Evolutionary conservation across 2,113 vertebrate species (phyloP).

Genomic region (Turdus rufiventris): DNA sequence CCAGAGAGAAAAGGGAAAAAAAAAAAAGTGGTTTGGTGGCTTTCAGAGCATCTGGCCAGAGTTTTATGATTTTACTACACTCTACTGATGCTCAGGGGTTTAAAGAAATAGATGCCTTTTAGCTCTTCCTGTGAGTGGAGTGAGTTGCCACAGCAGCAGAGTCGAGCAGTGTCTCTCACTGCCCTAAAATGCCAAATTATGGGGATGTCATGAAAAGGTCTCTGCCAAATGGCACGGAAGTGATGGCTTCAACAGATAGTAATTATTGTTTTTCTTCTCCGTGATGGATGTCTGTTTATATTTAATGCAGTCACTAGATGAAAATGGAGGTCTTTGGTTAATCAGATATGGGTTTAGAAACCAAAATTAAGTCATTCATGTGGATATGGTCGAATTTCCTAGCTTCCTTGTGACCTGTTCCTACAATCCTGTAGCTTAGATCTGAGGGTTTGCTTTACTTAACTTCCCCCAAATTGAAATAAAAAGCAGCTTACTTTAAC

Average conservation of each 20-base stretch:
- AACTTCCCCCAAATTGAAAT: conserved; percentile 15
- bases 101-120: neutral
- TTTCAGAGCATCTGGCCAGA: neutral
- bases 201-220: neutral
- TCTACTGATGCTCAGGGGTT: neutral
- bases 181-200: neutral
- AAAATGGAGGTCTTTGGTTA: conserved; percentile 16
- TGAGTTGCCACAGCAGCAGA: neutral
- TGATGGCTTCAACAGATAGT: neutral
- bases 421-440: conserved; percentile 22
- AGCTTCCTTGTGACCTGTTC: neutral
- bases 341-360: conserved; percentile 23
- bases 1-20: neutral
- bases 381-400: conserved; percentile 31
- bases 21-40: neutral
- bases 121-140: neutral
- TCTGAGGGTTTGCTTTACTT: conserved; percentile 31
- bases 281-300: neutral
- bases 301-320: neutral
- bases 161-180: neutral
- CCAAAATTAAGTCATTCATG: neutral
- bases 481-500: conserved; percentile 31
- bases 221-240: neutral
- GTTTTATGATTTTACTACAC: neutral
- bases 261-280: neutral